A percentile compares a stretch with the other conserved stretches of the same genome.
Evolutionary conservation across 2,113 vertebrate genomes (phyloP).

Genomic region (Grammomys surdaster): DNA sequence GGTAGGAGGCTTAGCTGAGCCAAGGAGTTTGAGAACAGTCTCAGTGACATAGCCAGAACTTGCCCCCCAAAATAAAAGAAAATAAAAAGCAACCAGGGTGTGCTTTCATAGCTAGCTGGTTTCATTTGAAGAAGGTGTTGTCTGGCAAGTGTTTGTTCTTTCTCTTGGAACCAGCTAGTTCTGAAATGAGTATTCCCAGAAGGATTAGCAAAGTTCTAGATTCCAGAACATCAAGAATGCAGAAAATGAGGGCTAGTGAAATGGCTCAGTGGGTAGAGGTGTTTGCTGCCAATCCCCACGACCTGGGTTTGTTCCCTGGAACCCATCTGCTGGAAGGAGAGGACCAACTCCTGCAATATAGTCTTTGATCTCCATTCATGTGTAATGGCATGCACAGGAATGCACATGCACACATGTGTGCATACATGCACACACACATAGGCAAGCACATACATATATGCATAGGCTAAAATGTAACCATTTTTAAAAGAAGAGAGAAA

Average conservation of each 20-base stretch:
- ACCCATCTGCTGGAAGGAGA: background rate
- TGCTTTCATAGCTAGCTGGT: background rate
- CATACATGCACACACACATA: background rate
- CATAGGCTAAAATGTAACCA: background rate
- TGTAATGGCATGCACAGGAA: background rate
- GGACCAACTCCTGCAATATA: background rate
- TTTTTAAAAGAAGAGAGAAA: background rate
- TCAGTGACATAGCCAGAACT: background rate
- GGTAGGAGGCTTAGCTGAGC: background rate
- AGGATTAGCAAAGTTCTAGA: background rate
- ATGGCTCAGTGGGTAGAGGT: background rate
- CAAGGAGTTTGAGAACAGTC: background rate
- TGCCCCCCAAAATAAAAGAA: background rate
- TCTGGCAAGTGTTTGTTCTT: background rate
- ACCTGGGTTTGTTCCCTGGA: background rate
- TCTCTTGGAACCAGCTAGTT: background rate
- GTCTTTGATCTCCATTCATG: no score
- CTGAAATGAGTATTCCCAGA: background rate
- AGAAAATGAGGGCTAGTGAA: background rate
- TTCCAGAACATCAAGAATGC: background rate
- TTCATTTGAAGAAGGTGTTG: constrained; percentile 41
- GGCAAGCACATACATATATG: background rate
- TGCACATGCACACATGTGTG: background rate
- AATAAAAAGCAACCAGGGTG: background rate
- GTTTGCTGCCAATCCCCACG: background rate